phyloP scores from a whole-genome alignment of 2,888 invertebrate species.

The Mechanitis mazaeus region DNA sequence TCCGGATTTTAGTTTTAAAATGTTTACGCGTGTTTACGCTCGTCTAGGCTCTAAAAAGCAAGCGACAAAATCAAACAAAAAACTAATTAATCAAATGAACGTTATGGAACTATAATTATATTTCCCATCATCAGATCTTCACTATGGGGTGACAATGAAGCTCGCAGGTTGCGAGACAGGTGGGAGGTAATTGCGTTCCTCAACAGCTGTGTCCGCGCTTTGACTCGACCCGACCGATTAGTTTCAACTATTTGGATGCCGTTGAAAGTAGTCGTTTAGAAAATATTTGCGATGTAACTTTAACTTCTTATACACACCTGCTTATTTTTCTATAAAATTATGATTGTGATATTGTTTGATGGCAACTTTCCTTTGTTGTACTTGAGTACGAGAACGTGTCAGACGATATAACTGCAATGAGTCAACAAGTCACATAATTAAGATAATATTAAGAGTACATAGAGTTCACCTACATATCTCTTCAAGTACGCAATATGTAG shows the following conservation, averaged over 20 bases:
- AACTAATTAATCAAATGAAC: background rate
- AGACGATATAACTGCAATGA: slow-evolving; percentile 1
- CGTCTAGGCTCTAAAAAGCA: too few species aligned
- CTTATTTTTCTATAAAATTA: too few species aligned
- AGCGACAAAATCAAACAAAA: background rate
- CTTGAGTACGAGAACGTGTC: background rate
- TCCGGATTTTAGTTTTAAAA: too few species aligned
- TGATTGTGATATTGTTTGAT: too few species aligned
- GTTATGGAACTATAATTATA: slow-evolving; percentile 3
- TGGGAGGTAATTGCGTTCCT: slow-evolving; percentile 52
- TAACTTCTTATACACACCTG: background rate
- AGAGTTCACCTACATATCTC: slow-evolving; percentile 6
- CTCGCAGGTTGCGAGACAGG: slow-evolving; percentile 43
- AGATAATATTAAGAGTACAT: background rate
- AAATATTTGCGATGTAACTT: background rate
- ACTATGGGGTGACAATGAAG: slow-evolving; percentile 18
- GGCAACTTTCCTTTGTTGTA: background rate
- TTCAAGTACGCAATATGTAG: slow-evolving; percentile 16
- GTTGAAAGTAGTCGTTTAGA: background rate
- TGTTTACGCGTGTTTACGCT: too few species aligned
- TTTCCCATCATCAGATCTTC: slow-evolving; percentile 14
- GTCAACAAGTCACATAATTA: slow-evolving; percentile 2
- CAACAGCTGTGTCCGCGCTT: slow-evolving; percentile 58
- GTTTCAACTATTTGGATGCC: slow-evolving; percentile 11
- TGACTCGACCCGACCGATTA: slow-evolving; percentile 19